Percentiles rank a stretch among this genome's conserved stretches.
These are phyloP conservation scores for Arion vulgaris DNA, from an alignment of 1,140 invertebrate species.

Conservation along the genomic window DNA sequence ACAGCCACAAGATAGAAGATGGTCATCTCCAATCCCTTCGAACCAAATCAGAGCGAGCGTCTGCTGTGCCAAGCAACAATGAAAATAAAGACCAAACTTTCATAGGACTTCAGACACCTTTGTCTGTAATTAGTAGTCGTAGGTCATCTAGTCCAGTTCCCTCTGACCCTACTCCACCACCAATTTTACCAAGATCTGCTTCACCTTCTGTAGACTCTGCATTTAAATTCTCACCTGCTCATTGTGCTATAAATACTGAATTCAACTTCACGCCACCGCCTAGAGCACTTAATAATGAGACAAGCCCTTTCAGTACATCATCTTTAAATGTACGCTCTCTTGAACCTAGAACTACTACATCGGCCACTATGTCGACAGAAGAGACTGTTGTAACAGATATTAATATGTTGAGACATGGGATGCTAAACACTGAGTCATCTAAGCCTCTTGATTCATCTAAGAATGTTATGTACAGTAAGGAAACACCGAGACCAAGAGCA, in stretches of 20 bases:
- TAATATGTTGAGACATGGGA: neutral
- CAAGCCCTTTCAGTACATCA: neutral
- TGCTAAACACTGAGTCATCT: neutral
- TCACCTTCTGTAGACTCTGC: neutral
- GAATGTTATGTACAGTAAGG: neutral
- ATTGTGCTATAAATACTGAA: neutral
- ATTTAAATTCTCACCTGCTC: neutral
- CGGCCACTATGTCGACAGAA: neutral
- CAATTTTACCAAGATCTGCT: neutral
- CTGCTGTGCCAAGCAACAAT: neutral
- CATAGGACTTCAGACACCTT: slow-evolving; percentile 38
- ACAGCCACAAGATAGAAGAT: neutral
- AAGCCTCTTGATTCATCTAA: neutral
- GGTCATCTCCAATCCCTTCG: neutral
- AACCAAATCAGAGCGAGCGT: neutral
- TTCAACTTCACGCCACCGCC: neutral
- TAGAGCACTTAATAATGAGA: neutral
- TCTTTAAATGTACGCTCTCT: neutral
- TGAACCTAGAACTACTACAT: neutral
- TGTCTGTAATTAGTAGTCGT: slow-evolving; percentile 28
- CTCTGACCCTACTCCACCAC: neutral
- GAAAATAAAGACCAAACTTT: slow-evolving; percentile 21
- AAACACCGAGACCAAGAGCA: neutral
- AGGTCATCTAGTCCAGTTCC: neutral
- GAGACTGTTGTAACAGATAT: neutral